Evolutionary conservation across 2,797 vertebrate species (phyloP).

Genomic region (Delichon dasypus): DNA sequence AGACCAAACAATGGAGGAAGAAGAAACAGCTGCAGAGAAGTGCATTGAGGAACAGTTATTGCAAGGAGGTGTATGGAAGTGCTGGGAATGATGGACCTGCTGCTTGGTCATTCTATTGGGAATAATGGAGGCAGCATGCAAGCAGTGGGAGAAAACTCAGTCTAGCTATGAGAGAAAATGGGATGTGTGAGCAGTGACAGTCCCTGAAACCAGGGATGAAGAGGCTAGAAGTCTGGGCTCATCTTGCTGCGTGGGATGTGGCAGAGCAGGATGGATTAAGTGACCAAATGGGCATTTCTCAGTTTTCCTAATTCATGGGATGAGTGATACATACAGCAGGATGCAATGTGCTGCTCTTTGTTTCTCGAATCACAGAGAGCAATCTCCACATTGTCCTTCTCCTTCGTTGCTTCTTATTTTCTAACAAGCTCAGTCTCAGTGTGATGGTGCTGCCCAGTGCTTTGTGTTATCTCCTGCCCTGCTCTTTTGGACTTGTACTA

Average conservation of each 20-base stretch:
- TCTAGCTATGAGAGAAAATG: not conserved
- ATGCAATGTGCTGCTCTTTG: not conserved
- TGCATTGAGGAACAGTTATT: too few species aligned
- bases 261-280: not conserved
- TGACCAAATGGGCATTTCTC: not conserved
- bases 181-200: accelerated
- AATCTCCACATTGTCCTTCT: not conserved
- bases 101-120: too few species aligned
- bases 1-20: too few species aligned
- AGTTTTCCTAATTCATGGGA: accelerated
- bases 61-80: too few species aligned
- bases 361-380: not conserved
- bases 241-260: not conserved
- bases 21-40: too few species aligned
- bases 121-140: too few species aligned
- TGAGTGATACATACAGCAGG: not conserved
- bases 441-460: not conserved
- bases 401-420: not conserved
- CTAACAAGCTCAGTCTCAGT: not conserved
- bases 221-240: accelerated
- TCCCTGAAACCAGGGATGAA: not conserved
- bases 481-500: not conserved
- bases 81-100: too few species aligned
- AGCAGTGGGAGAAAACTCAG: not conserved
- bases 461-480: not conserved